phyloP scores from a whole-genome alignment of 2,113 vertebrate genomes.

The Mobula hypostoma region DNA sequence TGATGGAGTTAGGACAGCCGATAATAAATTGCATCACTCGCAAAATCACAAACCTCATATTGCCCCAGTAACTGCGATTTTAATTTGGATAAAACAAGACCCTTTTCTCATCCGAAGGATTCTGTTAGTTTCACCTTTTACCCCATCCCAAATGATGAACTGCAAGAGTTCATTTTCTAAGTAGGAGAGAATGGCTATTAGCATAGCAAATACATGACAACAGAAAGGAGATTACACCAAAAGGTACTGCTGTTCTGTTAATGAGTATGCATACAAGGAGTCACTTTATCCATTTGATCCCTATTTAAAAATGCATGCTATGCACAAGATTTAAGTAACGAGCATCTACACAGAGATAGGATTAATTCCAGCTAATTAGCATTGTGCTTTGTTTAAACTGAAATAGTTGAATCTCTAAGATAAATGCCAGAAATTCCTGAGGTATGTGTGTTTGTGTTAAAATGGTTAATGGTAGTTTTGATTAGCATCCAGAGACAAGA shows the following conservation, averaged over 20 bases:
- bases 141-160: background rate
- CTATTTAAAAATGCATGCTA: conserved; percentile 31
- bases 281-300: conserved; percentile 30
- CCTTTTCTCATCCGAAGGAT: background rate
- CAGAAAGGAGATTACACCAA: conserved; percentile 31
- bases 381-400: conserved; percentile 34
- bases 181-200: conserved; percentile 9
- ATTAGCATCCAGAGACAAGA: background rate
- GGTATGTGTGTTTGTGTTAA: background rate
- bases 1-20: background rate
- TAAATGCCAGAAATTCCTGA: conserved; percentile 25
- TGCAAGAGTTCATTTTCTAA: background rate
- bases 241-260: conserved; percentile 32
- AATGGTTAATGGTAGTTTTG: background rate
- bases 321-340: background rate
- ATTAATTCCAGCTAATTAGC: conserved; percentile 32
- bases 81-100: background rate
- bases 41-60: background rate
- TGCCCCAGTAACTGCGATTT: background rate
- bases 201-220: conserved; percentile 30
- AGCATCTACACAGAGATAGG: conserved; percentile 17
- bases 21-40: background rate
- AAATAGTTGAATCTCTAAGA: background rate
- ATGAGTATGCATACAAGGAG: conserved; percentile 30
- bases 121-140: background rate